phyloP scores from a whole-genome alignment of 2,113 vertebrate genomes.

The Gnathonemus echidnorhynchus region DNA sequence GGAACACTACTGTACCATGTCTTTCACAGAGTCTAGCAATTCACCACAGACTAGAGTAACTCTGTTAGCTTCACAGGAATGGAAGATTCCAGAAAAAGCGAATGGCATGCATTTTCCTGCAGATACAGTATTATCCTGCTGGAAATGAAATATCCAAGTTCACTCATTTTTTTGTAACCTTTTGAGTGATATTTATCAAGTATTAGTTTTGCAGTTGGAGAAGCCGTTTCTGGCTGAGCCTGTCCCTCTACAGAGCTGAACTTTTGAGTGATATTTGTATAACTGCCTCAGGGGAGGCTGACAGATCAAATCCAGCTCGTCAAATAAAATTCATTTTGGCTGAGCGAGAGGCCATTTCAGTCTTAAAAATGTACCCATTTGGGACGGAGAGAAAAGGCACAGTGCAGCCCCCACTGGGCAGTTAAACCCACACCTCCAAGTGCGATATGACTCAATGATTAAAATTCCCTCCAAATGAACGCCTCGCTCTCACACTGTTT shows the following conservation, averaged over 20 bases:
- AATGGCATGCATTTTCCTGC: background rate
- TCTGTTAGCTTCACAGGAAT: background rate
- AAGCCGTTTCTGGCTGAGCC: background rate
- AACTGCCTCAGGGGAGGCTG: background rate
- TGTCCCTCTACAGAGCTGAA: background rate
- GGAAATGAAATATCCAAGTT: background rate
- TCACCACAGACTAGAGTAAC: background rate
- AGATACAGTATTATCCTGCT: background rate
- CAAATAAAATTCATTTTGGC: background rate
- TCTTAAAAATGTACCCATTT: background rate
- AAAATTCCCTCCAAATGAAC: background rate
- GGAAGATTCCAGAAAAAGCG: background rate
- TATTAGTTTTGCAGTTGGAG: background rate
- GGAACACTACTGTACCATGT: background rate
- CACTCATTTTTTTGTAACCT: conserved; percentile 1
- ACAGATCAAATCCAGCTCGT: conserved; percentile 8
- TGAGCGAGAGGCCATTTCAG: background rate
- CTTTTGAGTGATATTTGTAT: conserved; percentile 14
- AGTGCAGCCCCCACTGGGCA: background rate
- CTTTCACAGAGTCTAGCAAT: background rate
- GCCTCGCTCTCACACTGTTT: background rate
- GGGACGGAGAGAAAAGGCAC: background rate
- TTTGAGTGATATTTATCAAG: conserved; percentile 6
- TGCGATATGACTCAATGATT: background rate
- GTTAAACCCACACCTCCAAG: background rate